Evolutionary conservation across 2,888 invertebrate species (phyloP).

Genomic region (Harmothoe impar): DNA sequence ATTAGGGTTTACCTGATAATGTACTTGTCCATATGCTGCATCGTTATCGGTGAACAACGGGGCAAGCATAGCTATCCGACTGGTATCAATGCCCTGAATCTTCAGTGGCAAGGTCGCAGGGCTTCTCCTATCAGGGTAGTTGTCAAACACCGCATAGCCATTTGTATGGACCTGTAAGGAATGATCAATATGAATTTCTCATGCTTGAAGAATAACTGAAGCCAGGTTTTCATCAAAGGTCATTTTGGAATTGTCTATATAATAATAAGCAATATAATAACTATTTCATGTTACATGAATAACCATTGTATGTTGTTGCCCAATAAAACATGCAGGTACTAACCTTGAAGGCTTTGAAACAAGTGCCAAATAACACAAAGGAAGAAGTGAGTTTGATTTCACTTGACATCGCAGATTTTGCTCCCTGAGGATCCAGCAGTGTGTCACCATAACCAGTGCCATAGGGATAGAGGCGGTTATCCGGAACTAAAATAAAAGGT

Average conservation of each 20-base stretch:
- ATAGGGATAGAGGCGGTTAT: neutral
- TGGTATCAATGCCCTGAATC: neutral
- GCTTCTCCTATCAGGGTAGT: neutral
- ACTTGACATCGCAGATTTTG: neutral
- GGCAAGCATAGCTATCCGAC: neutral
- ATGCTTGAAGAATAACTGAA: neutral
- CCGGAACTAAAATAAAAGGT: slow-evolving; percentile 10
- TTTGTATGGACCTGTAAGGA: slow-evolving; percentile 17
- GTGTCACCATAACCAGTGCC: neutral
- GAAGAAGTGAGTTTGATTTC: neutral
- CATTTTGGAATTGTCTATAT: neutral
- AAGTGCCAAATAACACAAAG: neutral
- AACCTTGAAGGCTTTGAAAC: slow-evolving; percentile 35
- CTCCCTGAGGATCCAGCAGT: neutral
- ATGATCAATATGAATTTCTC: neutral
- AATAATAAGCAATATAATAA: neutral
- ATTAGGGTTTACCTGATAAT: neutral
- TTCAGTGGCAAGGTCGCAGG: neutral
- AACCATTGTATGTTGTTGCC: neutral
- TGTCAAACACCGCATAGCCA: slow-evolving; percentile 28
- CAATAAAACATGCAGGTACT: neutral
- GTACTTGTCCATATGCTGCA: neutral
- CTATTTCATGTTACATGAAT: neutral
- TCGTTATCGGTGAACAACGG: slow-evolving; percentile 13
- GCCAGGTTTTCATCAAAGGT: neutral